Conservation (phyloP, 1,140 invertebrate species). For the Aphaenogaster rudis region DNA sequence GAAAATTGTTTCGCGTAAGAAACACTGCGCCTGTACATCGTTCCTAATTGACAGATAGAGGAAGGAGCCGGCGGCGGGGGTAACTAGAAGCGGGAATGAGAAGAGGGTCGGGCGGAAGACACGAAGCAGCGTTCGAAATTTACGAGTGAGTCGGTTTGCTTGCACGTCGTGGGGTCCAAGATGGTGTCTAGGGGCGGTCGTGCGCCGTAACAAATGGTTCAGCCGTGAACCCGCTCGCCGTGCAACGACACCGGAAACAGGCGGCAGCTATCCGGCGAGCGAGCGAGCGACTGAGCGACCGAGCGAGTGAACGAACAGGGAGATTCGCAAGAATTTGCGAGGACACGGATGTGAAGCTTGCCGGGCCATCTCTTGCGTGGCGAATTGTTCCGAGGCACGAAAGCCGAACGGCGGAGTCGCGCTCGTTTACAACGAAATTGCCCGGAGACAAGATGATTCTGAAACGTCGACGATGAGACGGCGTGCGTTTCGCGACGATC, state of each 20-base stretch:
- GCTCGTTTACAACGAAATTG: constrained; percentile 18
- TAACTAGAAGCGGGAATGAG: constrained; percentile 44
- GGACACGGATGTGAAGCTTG: constrained; percentile 20
- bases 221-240: constrained; percentile 71
- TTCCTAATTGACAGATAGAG: constrained; percentile 81
- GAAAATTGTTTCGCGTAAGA: constrained; percentile 74
- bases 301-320: background rate
- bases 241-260: constrained; percentile 72
- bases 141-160: constrained; percentile 77
- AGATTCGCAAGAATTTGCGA: constrained; percentile 38
- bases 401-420: background rate
- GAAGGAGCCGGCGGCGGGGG: background rate
- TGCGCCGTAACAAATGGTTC: constrained; percentile 77
- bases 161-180: constrained; percentile 49
- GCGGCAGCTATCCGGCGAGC: constrained; percentile 38
- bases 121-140: constrained; percentile 71
- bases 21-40: constrained; percentile 77
- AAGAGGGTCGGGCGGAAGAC: constrained; percentile 43
- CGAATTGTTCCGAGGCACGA: constrained; percentile 30
- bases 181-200: constrained; percentile 60
- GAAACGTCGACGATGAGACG: constrained; percentile 30
- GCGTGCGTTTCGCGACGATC: constrained; percentile 10
- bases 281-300: background rate
- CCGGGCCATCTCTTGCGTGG: background rate
- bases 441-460: background rate